phyloP scores from a whole-genome alignment of 2,797 vertebrate species.

The Macropus fuliginosus region DNA sequence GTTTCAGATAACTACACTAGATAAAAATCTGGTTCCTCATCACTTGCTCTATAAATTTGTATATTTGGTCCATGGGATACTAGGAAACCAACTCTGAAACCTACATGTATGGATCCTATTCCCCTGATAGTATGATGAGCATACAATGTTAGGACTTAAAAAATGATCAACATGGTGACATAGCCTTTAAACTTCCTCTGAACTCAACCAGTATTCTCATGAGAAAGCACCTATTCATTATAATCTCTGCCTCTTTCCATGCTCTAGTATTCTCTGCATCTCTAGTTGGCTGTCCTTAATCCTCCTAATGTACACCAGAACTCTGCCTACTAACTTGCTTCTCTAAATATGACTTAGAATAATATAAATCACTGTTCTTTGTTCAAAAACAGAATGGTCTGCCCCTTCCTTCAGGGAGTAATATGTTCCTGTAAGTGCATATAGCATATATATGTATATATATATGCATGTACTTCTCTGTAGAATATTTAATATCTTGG shows the following conservation, averaged over 20 bases:
- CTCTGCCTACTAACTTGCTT: background rate
- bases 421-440: background rate
- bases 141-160: background rate
- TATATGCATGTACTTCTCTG: background rate
- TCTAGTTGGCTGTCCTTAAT: background rate
- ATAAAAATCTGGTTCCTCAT: background rate
- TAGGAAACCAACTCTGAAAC: background rate
- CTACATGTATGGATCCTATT: background rate
- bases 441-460: background rate
- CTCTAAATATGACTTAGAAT: background rate
- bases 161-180: background rate
- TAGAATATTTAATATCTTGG: background rate
- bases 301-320: background rate
- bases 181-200: background rate
- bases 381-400: background rate
- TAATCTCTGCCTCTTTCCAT: background rate
- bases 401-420: background rate
- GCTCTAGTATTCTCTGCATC: background rate
- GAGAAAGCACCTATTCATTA: background rate
- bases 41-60: background rate
- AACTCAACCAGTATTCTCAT: background rate
- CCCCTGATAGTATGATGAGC: background rate
- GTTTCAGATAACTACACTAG: background rate
- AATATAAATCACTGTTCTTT: background rate
- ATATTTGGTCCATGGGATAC: background rate